Evolutionary conservation across 92 coral and sea anemone genomes (phyloP).

Genomic region (Plumapathes pennacea): DNA sequence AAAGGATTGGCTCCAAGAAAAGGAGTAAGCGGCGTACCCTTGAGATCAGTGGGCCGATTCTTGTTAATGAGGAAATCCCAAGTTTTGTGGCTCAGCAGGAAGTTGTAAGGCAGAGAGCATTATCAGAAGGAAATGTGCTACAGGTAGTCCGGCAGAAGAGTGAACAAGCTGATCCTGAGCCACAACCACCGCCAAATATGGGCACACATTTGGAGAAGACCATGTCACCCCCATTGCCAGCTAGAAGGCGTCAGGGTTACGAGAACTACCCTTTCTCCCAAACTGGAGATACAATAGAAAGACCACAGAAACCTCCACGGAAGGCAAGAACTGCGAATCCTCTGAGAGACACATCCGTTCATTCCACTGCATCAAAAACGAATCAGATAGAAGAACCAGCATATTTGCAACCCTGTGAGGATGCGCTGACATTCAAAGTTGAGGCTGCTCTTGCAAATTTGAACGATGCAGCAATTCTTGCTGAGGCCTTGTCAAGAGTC

Average conservation of each 20-base stretch:
- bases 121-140: constrained; percentile 6
- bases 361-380: constrained; percentile 2
- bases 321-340: constrained; percentile 74
- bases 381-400: constrained; percentile 57
- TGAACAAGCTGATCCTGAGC: not conserved
- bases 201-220: constrained; percentile 2
- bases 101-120: constrained; percentile 18
- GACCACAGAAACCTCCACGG: constrained; percentile 72
- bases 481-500: constrained; percentile 83
- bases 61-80: constrained; percentile 63
- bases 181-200: constrained; percentile 1
- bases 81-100: constrained; percentile 53
- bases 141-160: not conserved
- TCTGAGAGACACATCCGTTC: constrained; percentile 38
- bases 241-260: constrained; percentile 53
- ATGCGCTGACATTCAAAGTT: constrained; percentile 65
- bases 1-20: constrained; percentile 64
- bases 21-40: constrained; percentile 52
- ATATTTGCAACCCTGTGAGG: constrained; percentile 72
- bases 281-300: constrained; percentile 52
- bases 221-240: constrained; percentile 53
- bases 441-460: constrained; percentile 80
- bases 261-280: constrained; percentile 84
- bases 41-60: constrained; percentile 78
- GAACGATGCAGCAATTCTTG: constrained; percentile 81